Conservation (phyloP, 2,888 invertebrate genomes). For the Amphipoea lucens region DNA sequence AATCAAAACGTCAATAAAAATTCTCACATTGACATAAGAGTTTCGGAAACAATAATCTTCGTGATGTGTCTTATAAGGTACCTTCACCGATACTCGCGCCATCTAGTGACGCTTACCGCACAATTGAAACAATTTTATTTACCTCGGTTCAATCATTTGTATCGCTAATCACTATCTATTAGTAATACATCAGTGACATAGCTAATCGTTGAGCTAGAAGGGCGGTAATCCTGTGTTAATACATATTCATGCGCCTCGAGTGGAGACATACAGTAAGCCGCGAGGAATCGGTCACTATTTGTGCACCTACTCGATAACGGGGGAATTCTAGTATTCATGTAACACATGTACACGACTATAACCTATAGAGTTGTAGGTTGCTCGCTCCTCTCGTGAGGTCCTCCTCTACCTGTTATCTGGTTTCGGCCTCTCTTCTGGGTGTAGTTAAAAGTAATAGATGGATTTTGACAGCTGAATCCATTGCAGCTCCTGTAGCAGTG, state of each 20-base stretch:
- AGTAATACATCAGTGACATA: neutral
- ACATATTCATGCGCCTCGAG: conserved; percentile 24
- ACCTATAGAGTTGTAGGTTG: neutral
- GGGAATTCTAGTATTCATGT: neutral
- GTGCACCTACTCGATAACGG: neutral
- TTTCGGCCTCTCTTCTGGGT: neutral
- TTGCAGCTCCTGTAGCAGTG: neutral
- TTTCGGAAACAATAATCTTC: neutral
- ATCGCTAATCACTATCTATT: neutral
- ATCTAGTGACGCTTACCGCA: conserved; percentile 2
- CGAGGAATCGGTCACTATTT: conserved; percentile 15
- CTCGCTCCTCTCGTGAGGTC: neutral
- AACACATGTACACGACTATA: neutral
- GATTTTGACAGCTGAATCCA: neutral
- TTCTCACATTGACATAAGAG: neutral
- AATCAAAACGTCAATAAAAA: neutral
- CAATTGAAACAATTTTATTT: neutral
- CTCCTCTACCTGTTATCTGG: neutral
- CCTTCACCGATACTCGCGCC: conserved; percentile 7
- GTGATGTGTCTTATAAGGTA: neutral
- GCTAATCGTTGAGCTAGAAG: conserved; percentile 7
- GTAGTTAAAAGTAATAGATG: neutral
- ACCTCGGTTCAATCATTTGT: neutral
- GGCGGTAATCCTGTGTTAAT: conserved; percentile 5
- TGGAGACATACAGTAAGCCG: neutral